phyloP scores from a whole-genome alignment of 2,888 invertebrate species.

The Polyploca ridens region DNA sequence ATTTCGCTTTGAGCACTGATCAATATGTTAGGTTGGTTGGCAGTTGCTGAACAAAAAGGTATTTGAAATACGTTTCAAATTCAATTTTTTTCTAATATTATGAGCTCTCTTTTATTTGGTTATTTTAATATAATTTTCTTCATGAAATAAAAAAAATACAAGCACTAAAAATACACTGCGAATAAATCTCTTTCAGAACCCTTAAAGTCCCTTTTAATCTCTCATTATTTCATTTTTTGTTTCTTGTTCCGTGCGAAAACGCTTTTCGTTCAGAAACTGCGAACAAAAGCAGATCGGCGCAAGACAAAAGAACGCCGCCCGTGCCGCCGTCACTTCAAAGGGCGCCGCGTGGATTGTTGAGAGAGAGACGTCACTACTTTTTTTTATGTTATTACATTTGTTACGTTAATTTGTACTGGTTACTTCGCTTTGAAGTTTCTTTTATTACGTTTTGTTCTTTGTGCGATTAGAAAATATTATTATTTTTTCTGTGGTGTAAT shows the following conservation, averaged over 20 bases:
- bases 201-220: not conserved
- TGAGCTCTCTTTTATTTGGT: too few species aligned
- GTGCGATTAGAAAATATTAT: not conserved
- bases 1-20: too few species aligned
- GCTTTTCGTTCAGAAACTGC: slow-evolving; percentile 1
- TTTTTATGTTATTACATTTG: slow-evolving; percentile 6
- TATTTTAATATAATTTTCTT: too few species aligned
- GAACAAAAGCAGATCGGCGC: not conserved
- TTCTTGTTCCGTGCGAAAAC: not conserved
- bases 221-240: not conserved
- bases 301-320: not conserved
- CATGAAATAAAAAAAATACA: too few species aligned
- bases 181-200: not conserved
- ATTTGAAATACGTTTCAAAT: too few species aligned
- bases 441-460: not conserved
- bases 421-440: slow-evolving; percentile 1
- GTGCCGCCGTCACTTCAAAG: not conserved
- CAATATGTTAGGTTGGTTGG: too few species aligned
- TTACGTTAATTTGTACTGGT: slow-evolving; percentile 1
- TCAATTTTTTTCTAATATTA: too few species aligned
- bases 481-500: too few species aligned
- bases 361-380: not conserved
- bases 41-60: not conserved
- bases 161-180: not conserved
- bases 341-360: not conserved